Evolutionary conservation across 2,797 vertebrate species (phyloP), one percentile per base, ranked within the genome.

Genomic region (Limnodromus scolopaceus): DNA sequence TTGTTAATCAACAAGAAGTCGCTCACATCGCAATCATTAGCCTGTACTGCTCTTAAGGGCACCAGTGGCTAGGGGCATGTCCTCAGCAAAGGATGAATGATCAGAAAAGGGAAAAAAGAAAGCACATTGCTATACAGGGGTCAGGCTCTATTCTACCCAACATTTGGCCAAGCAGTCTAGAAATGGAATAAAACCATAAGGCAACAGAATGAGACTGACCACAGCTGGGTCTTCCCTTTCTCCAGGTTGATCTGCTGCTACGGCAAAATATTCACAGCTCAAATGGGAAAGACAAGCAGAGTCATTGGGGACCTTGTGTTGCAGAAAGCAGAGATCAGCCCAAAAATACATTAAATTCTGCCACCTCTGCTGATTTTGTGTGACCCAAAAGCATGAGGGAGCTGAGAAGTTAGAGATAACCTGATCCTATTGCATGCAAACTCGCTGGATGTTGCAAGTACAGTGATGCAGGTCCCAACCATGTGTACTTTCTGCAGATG

Each of bases 1-100:
- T 82, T 91, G 84, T 96, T 96, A 94, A 92, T 95, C 92, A 94
- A 65, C 92, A 94, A 95, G 78, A 93, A 94, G 80, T 80, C 1
- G 0, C 60, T 94, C 92, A 77, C 75, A 61, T 77, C 7, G 1
- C 70, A 72, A 58, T 89, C 88, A 85, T 89, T 80, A 92, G 85
- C 30, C 58, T 18, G 5, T 75, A 82, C 66, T 74, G 89, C 61
- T 97, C 77, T 86, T 79, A 76, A 86, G 88, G 83, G 87, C 70
- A 94, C 41, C 66, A 64, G 60, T 68, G 86, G 70, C 58, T 55
- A 60, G 57, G 74, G 66, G 64, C 88, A 93, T 2, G 83, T 84
- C 90, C 66, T 87, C 55, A 19, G 89, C 45, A 58, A 48, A 51
- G 66, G 45, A 92, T 46, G 45, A 94, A 87, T 41, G 55, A 72